Percentiles rank a stretch among this genome's conserved stretches.
These are phyloP conservation scores for Drosophila repletoides DNA, from an alignment of 1,140 invertebrate species.

Conservation along the genomic window DNA sequence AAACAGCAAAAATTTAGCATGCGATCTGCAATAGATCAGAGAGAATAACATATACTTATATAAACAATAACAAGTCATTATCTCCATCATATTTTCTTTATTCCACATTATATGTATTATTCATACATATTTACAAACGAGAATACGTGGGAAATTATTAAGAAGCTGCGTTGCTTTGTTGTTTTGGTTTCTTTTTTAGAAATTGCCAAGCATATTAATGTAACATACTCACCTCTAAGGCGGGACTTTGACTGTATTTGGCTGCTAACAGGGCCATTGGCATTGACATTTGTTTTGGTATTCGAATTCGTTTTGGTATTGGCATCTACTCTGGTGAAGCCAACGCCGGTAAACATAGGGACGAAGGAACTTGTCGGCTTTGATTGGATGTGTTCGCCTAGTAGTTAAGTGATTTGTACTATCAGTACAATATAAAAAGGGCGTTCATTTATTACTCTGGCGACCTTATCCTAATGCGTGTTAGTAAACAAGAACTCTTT, in stretches of 20 bases:
- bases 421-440: slow-evolving; percentile 6
- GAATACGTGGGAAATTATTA: no score
- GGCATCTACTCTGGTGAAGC: background rate
- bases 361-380: background rate
- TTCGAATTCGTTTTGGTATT: slow-evolving; percentile 3
- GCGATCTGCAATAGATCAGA: slow-evolving; percentile 57
- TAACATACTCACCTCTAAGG: slow-evolving; percentile 37
- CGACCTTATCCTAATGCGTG: no score
- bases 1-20: slow-evolving; percentile 54
- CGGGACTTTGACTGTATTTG: slow-evolving; percentile 13
- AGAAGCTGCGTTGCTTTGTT: no score
- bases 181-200: background rate
- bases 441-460: no score
- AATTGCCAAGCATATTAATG: slow-evolving; percentile 4
- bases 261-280: background rate
- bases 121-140: background rate
- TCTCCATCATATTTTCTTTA: background rate
- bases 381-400: slow-evolving; percentile 9
- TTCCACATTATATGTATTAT: no score
- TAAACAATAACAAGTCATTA: background rate
- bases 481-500: no score
- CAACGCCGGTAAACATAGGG: background rate
- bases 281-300: slow-evolving; percentile 2
- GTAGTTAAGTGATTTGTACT: slow-evolving; percentile 27
- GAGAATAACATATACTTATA: slow-evolving; percentile 6